Base-by-base conservation (phyloP, 2,888 invertebrate species). In the Geophilus truncorum region DNA sequence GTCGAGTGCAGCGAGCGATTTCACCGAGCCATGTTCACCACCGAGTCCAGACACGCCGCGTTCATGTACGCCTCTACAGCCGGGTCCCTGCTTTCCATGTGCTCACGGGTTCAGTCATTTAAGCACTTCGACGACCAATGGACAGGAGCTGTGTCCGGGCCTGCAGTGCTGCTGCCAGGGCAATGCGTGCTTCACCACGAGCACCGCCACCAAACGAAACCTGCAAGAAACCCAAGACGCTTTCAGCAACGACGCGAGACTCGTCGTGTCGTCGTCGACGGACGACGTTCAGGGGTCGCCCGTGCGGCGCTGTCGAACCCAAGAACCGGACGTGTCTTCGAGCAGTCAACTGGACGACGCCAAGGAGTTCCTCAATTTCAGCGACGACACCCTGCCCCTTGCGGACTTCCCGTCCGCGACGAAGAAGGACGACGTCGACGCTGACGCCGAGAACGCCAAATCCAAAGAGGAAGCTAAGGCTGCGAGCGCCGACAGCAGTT, bases 1-100 rank as follows among this genome's bases (percentile, higher is more conserved):
- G 51, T 83, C 93, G 85, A 93, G 90, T 85, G 90, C 91, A 87
- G 89, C 90, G 85, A 94, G 94, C 88, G 94, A 94, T 89, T 93
- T 94, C 88, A 93, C 94, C 84, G 94, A 94, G 88, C 94, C 94
- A 81, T 93, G 93, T 83, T 94, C 94, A 82, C 94, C 94, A 84
- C 93, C 92, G 15, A 82, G 81, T 78, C 82, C 82, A 28, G 82
- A 80, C 23, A 78, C 80, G 7, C 78, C 81, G 15, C 80, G 80
- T 34, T 77, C 81, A 12, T 77, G 78, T 25, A 78, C 81, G 21
- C 78, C 80, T 5, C 23, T 80, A 12, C 78, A 62, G 62, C 62
- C 62, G 25, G 62, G 62, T 10, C 80, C 21, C 15, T 62, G 62
- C 23, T 62, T 62, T 23, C 62, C 79, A 76, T 45, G 62, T 62